A percentile compares a stretch with the other conserved stretches of the same genome.
Conservation (phyloP, 2,888 invertebrate genomes). For the Nemurella pictetii region DNA sequence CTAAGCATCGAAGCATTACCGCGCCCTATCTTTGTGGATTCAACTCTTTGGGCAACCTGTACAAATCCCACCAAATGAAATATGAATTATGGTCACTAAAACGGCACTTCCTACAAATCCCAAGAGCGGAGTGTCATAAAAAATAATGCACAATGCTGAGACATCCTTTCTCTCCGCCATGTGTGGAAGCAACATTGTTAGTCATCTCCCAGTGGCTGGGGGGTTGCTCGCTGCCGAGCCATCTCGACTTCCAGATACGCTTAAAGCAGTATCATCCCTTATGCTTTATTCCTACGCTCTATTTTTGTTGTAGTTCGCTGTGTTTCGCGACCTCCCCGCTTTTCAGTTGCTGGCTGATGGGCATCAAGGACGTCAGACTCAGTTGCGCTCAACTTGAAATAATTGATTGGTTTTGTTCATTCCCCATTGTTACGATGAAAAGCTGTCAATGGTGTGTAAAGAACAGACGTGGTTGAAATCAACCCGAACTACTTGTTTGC, state of each 20-base stretch:
- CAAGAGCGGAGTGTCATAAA: conserved; percentile 21
- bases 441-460: background rate
- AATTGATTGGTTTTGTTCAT: conserved; percentile 28
- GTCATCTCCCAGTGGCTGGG: background rate
- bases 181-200: conserved; percentile 28
- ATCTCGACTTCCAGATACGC: conserved; percentile 22
- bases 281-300: background rate
- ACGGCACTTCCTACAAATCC: conserved; percentile 24
- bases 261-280: background rate
- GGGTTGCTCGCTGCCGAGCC: background rate
- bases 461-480: background rate
- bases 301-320: conserved; percentile 9
- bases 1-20: background rate
- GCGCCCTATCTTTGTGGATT: background rate
- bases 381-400: conserved; percentile 21
- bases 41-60: background rate
- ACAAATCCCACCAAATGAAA: conserved; percentile 8
- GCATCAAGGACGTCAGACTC: conserved; percentile 14
- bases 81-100: conserved; percentile 24
- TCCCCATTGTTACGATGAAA: background rate
- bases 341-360: conserved; percentile 5
- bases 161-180: background rate
- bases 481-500: background rate
- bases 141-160: conserved; percentile 17
- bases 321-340: background rate